phyloP scores from a whole-genome alignment of 2,888 invertebrate species.

The Chironomus tentans region DNA sequence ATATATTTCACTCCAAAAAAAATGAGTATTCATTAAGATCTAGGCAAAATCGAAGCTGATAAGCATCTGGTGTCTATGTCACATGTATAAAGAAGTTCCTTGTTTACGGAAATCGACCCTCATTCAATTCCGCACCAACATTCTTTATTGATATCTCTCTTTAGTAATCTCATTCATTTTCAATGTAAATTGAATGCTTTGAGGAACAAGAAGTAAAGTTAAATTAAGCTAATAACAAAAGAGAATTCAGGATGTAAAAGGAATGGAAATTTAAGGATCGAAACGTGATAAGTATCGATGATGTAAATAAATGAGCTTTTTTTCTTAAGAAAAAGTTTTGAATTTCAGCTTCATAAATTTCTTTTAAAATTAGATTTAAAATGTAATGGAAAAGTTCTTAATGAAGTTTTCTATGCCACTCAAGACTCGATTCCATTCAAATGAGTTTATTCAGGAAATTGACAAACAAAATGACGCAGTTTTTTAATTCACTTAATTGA shows the following conservation, averaged over 20 bases:
- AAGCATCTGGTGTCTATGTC: not conserved
- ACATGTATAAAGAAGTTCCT: not conserved
- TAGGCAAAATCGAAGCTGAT: not conserved
- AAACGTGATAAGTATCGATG: conserved; percentile 2
- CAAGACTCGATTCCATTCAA: no score
- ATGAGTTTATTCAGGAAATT: no score
- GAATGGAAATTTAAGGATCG: not conserved
- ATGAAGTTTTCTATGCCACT: no score
- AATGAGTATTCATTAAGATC: conserved; percentile 1
- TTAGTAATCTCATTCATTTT: not conserved
- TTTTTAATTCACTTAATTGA: no score
- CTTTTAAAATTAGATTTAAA: not conserved
- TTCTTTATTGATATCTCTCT: not conserved
- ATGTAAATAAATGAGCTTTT: not conserved
- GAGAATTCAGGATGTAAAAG: not conserved
- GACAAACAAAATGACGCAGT: no score
- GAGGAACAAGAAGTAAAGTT: not conserved
- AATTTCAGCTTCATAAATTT: not conserved
- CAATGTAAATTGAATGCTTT: not conserved
- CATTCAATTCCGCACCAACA: not conserved
- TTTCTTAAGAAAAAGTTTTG: no score
- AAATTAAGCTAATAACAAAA: conserved; percentile 1
- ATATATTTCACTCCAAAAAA: not conserved
- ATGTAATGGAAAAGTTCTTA: not conserved
- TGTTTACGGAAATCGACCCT: not conserved